Evolutionary conservation across 1,140 invertebrate genomes (phyloP).

Genomic region (Cydia amplana): DNA sequence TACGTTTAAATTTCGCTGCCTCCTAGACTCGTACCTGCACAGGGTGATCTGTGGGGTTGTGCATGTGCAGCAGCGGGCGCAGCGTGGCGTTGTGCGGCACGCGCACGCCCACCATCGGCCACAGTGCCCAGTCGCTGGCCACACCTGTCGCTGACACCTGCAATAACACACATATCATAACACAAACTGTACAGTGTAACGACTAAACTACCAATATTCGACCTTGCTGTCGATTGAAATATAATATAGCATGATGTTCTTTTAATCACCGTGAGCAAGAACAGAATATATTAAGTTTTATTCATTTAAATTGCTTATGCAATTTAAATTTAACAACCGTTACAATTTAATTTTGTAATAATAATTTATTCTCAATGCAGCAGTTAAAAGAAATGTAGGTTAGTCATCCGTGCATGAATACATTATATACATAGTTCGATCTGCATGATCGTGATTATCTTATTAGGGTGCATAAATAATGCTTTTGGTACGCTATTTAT

Average conservation of each 20-base stretch:
- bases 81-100: constrained; percentile 96
- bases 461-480: not conserved
- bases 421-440: not conserved
- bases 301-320: not conserved
- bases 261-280: no score
- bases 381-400: not conserved
- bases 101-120: constrained; percentile 92
- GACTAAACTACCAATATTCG: no score
- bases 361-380: not conserved
- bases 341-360: not conserved
- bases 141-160: constrained; percentile 80
- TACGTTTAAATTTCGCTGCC: no score
- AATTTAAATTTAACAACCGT: not conserved
- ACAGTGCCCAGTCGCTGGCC: constrained; percentile 92
- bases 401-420: not conserved
- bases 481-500: not conserved
- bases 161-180: no score
- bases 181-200: no score
- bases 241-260: no score
- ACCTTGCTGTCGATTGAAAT: no score
- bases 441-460: not conserved
- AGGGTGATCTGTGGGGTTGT: constrained; percentile 93
- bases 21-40: constrained; percentile 84
- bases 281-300: not conserved
- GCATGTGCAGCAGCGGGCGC: constrained; percentile 93